Conservation (phyloP, 2,888 invertebrate genomes). For the Hyles lineata region DNA sequence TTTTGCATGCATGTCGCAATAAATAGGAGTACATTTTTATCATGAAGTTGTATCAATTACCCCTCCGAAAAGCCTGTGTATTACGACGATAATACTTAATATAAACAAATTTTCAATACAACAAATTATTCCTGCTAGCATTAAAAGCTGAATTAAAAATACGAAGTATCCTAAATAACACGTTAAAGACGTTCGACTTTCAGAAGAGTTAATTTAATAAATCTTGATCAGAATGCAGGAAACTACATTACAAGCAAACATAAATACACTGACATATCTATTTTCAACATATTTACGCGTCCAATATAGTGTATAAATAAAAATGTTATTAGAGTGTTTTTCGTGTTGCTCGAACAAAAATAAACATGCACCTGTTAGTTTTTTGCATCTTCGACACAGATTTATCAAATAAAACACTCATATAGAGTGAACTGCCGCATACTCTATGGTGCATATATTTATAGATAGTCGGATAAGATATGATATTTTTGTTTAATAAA, state of each 20-base stretch:
- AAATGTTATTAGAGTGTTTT: conserved; percentile 14
- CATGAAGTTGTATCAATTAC: no score
- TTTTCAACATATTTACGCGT: conserved; percentile 33
- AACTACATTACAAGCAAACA: conserved; percentile 33
- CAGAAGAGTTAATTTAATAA: neutral
- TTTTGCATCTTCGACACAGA: neutral
- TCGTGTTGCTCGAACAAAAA: conserved; percentile 9
- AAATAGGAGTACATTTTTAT: no score
- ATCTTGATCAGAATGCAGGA: conserved; percentile 31
- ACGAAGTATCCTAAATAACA: neutral
- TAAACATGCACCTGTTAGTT: conserved; percentile 20
- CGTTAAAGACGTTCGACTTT: neutral
- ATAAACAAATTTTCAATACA: no score
- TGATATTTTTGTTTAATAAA: no score
- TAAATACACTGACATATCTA: conserved; percentile 35
- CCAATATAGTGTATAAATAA: conserved; percentile 26
- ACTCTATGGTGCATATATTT: no score
- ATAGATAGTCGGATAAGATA: no score
- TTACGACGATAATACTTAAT: no score
- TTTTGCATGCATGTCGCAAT: no score
- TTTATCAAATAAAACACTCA: conserved; percentile 9
- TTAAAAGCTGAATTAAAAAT: no score
- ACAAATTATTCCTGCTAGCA: no score
- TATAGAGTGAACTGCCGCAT: no score
- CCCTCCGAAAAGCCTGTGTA: no score